Percentiles rank a stretch among this genome's conserved stretches.
Conservation (phyloP, 1,140 invertebrate species). For the Drosophila nigromelanica region DNA sequence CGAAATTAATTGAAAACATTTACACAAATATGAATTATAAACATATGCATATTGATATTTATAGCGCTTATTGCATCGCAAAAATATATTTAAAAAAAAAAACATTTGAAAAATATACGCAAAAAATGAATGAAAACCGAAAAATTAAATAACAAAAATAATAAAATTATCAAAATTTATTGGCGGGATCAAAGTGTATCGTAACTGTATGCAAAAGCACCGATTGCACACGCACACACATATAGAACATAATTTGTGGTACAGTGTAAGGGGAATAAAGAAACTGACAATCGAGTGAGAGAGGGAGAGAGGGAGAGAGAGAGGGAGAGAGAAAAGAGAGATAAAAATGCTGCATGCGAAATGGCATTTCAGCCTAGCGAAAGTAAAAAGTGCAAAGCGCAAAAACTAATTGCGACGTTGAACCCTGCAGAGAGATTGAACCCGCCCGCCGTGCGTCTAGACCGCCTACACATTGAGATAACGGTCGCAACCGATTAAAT, state of each 20-base stretch:
- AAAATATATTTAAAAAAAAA: constrained; percentile 41
- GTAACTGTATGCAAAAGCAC: constrained; percentile 59
- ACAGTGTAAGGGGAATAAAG: constrained; percentile 42
- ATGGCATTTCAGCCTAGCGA: constrained; percentile 25
- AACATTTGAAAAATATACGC: background rate
- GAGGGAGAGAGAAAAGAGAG: background rate
- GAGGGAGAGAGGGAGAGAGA: too few species aligned
- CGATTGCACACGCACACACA: constrained; percentile 35
- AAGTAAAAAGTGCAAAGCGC: constrained; percentile 51
- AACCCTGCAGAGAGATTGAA: constrained; percentile 6
- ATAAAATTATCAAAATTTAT: constrained; percentile 81
- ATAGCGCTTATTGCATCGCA: constrained; percentile 79
- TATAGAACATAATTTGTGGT: constrained; percentile 11
- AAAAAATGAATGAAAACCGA: constrained; percentile 42
- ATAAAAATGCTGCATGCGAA: constrained; percentile 4
- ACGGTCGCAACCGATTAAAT: constrained; percentile 63
- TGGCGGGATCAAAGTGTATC: constrained; percentile 83
- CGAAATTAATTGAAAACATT: constrained; percentile 31
- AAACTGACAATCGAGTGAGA: constrained; percentile 28
- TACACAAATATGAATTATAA: constrained; percentile 33
- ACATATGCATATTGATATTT: constrained; percentile 72
- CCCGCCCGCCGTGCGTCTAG: background rate
- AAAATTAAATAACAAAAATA: constrained; percentile 69
- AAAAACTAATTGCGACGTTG: constrained; percentile 53
- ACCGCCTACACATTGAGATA: constrained; percentile 59